Percentiles rank a stretch among this genome's conserved stretches.
Evolutionary conservation across 2,888 invertebrate genomes (phyloP).

Genomic region (Rutpela maculata): DNA sequence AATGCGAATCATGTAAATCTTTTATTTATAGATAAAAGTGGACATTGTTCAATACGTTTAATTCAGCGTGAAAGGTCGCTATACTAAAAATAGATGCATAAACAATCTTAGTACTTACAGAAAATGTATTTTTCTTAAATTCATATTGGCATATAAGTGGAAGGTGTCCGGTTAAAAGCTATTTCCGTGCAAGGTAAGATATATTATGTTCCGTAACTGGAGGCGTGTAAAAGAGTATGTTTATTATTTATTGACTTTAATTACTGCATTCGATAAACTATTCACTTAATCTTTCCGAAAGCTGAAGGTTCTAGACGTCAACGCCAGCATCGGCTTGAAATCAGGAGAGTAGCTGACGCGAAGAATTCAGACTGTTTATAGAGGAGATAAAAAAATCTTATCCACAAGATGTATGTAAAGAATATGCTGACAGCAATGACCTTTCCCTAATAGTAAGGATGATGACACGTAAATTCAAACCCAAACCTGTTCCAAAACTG

Average conservation of each 20-base stretch:
- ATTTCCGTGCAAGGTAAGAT: background rate
- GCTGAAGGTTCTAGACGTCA: too few relatives aligned
- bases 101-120: background rate
- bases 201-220: background rate
- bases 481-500: too few relatives aligned
- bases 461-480: too few relatives aligned
- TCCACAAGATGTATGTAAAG: too few relatives aligned
- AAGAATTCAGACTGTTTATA: too few relatives aligned
- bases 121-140: background rate
- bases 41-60: background rate
- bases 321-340: too few relatives aligned
- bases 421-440: too few relatives aligned
- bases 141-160: background rate
- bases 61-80: background rate
- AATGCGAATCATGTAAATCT: background rate
- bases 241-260: background rate
- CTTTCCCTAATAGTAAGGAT: too few relatives aligned
- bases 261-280: background rate
- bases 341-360: too few relatives aligned
- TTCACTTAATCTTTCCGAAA: too few relatives aligned
- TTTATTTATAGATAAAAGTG: background rate
- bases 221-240: background rate
- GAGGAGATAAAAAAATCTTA: too few relatives aligned
- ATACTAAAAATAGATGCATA: background rate
- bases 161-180: background rate